Base-by-base conservation (phyloP, 2,113 vertebrate species). In the Circaetus gallicus region DNA sequence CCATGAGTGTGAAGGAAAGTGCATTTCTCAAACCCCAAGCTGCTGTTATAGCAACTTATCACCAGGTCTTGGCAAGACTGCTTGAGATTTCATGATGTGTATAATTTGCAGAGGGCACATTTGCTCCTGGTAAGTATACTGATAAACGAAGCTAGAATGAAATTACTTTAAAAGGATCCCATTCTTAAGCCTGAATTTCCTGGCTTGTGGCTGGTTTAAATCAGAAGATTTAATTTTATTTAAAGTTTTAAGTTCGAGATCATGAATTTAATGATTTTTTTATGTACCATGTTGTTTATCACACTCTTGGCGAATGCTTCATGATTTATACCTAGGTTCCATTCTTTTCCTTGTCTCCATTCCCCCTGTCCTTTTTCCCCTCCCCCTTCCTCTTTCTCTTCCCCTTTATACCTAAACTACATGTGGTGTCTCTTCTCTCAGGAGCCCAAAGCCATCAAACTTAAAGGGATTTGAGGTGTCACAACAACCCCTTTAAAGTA, bases 31-130 rank as follows among this genome's bases (percentile, higher is more conserved):
- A 89, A 14, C 82, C 72, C 47, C 58, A 86, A 72, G 82, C 76
- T 96, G 80, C 76, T 69, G 56, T 94, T 96, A 38, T 0, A 93
- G 88, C 88, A 93, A 90, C 69, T 96, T 96, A 89, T 86, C 88
- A 72, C 92, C 79, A 86, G 52, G 26, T 86, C 72, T 86, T 93
- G 80, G 56, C 82, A 89, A 53, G 78, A 76, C 70, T 50, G 36
- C 63, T 92, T 83, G 72, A 78, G 63, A 55, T 92, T 94, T 86
- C 82, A 67, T 58, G 43, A 90, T 52, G 65, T 90, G 62, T 45
- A 9, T 53, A 92, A 91, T 89, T 89, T 89, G 73, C 34, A 56
- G 28, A 88, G 55, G 69, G 65, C 45, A 63, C n/a, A 11, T 63
- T 91, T 88, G 82, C 24, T 95, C 16, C 49, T 66, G 55, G 42